These are phyloP conservation scores for Oscheius sp. DNA, from an alignment of 1,140 invertebrate genomes.

Conservation along the genomic window DNA sequence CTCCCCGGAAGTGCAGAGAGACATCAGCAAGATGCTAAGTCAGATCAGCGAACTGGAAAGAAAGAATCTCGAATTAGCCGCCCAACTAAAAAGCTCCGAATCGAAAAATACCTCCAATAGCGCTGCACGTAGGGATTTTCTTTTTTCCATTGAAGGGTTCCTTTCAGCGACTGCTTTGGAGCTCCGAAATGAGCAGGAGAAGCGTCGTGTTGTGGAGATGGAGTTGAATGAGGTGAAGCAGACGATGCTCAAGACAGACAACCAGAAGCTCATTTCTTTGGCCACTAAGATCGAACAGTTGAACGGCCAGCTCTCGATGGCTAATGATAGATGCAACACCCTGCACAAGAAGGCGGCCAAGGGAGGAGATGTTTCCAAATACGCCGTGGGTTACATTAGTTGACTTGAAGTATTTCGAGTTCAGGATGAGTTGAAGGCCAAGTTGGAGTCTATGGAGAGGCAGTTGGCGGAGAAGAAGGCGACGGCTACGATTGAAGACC, in stretches of 20 bases:
- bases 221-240: conserved; percentile 55
- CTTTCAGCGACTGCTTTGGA: conserved; percentile 44
- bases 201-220: conserved; percentile 44
- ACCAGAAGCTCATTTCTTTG: conserved; percentile 55
- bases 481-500: conserved; percentile 29
- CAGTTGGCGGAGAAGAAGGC: conserved; percentile 50
- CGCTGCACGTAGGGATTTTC: conserved; percentile 20
- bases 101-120: conserved; percentile 2
- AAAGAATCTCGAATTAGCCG: conserved; percentile 43
- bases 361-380: conserved; percentile 28
- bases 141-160: neutral
- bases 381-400: conserved; percentile 29
- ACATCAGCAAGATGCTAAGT: conserved; percentile 43
- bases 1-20: conserved; percentile 44
- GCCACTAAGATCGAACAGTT: conserved; percentile 57
- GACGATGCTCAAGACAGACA: conserved; percentile 55
- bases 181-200: conserved; percentile 50
- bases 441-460: conserved; percentile 48
- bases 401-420: too few species aligned
- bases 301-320: conserved; percentile 49
- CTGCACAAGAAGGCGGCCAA: conserved; percentile 49
- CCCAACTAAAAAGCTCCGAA: conserved; percentile 37
- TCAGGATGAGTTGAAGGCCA: conserved; percentile 44
- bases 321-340: conserved; percentile 48
- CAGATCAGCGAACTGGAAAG: conserved; percentile 49